phyloP scores from a whole-genome alignment of 2,888 invertebrate genomes.

The Agonopterix alstromeriana region DNA sequence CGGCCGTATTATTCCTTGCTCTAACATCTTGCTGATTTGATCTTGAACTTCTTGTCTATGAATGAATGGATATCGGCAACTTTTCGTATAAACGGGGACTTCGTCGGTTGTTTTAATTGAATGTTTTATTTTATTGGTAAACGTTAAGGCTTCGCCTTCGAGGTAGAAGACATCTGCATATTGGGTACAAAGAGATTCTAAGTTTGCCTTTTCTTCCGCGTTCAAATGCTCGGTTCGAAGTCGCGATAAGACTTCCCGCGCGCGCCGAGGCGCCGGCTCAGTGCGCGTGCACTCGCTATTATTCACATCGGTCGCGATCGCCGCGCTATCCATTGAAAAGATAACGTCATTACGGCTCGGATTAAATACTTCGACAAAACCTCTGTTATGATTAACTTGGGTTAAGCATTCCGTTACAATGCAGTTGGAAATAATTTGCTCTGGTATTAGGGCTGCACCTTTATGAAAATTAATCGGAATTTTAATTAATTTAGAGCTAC shows the following conservation, averaged over 20 bases:
- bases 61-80: slow-evolving; percentile 6
- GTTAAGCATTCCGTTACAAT: slow-evolving; percentile 16
- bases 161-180: slow-evolving; percentile 5
- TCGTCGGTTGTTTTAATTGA: slow-evolving; percentile 6
- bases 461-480: slow-evolving; percentile 9
- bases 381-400: slow-evolving; percentile 15
- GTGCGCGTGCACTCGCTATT: slow-evolving; percentile 11
- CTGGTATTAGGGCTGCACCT: slow-evolving; percentile 5
- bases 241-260: slow-evolving; percentile 5
- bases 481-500: slow-evolving; percentile 9
- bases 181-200: slow-evolving; percentile 4
- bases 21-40: slow-evolving; percentile 12
- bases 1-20: slow-evolving; percentile 7
- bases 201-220: slow-evolving; percentile 19
- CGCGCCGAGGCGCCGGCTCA: slow-evolving; percentile 7
- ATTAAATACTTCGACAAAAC: slow-evolving; percentile 16
- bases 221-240: slow-evolving; percentile 25
- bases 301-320: slow-evolving; percentile 10
- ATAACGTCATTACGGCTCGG: slow-evolving; percentile 15
- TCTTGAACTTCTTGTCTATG: slow-evolving; percentile 8
- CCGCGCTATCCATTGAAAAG: slow-evolving; percentile 14
- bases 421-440: slow-evolving; percentile 11
- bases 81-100: slow-evolving; percentile 6
- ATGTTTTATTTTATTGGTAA: slow-evolving; percentile 11
- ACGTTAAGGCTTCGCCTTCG: slow-evolving; percentile 10